These are phyloP conservation scores for Andrena hattorfiana DNA, from an alignment of 2,888 invertebrate species.

Conservation along the genomic window DNA sequence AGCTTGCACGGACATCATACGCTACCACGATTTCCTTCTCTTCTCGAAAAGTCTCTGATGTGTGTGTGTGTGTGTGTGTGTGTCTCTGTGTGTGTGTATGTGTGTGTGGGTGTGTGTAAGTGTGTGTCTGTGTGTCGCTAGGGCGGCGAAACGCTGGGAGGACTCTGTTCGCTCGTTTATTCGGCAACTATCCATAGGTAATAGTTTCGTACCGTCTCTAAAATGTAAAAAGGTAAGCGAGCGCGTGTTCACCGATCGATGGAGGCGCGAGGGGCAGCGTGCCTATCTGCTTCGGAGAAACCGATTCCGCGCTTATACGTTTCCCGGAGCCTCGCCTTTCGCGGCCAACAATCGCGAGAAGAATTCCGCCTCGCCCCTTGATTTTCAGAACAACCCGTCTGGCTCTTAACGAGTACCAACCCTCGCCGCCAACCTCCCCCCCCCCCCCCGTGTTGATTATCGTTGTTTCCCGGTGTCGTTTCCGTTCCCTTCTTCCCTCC, in stretches of 20 bases:
- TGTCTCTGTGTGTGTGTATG: background rate
- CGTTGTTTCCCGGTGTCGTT: background rate
- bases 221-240: constrained; percentile 68
- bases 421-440: background rate
- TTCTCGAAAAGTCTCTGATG: constrained; percentile 49
- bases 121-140: constrained; percentile 41
- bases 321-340: background rate
- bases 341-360: background rate
- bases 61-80: constrained; percentile 2
- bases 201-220: constrained; percentile 53
- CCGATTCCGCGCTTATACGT: too few species aligned
- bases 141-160: constrained; percentile 56
- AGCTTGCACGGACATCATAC: constrained; percentile 85
- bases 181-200: constrained; percentile 66
- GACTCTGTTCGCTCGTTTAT: constrained; percentile 63
- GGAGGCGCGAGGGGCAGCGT: constrained; percentile 20
- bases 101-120: constrained; percentile 28
- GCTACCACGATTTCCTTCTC: constrained; percentile 73
- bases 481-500: background rate
- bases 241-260: constrained; percentile 45
- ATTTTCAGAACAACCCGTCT: background rate
- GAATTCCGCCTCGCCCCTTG: background rate
- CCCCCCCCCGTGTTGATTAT: constrained; percentile 18
- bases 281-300: background rate
- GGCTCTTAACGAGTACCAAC: background rate